phyloP scores from a whole-genome alignment of 2,888 invertebrate genomes.

The Apamea crenata region DNA sequence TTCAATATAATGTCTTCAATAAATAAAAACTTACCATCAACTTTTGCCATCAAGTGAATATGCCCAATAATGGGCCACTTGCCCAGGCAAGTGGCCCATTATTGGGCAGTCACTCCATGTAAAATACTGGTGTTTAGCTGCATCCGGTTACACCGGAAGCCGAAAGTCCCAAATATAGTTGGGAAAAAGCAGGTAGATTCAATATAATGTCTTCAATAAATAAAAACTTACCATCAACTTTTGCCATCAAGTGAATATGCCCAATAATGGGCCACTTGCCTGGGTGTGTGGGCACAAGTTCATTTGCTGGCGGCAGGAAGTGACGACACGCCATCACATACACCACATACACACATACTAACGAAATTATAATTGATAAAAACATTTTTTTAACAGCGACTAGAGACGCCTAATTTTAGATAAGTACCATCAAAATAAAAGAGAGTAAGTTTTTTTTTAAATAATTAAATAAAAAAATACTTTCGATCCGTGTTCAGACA shows the following conservation, averaged over 20 bases:
- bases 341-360: conserved; percentile 4
- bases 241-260: conserved; percentile 8
- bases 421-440: no score
- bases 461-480: no score
- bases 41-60: no score
- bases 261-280: conserved; percentile 36
- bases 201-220: neutral
- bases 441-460: no score
- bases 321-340: conserved; percentile 10
- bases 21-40: no score
- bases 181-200: neutral
- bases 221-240: conserved; percentile 12
- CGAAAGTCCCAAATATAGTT: neutral
- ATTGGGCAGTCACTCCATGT: neutral
- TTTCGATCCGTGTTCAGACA: neutral
- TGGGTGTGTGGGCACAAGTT: conserved; percentile 20
- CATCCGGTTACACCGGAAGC: neutral
- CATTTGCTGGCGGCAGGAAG: conserved; percentile 14
- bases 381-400: conserved; percentile 23
- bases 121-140: neutral
- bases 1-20: no score
- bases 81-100: no score
- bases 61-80: no score
- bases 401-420: neutral
- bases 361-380: conserved; percentile 23